Conservation (phyloP, 2,113 vertebrate species). For the Epinephelus moara region DNA sequence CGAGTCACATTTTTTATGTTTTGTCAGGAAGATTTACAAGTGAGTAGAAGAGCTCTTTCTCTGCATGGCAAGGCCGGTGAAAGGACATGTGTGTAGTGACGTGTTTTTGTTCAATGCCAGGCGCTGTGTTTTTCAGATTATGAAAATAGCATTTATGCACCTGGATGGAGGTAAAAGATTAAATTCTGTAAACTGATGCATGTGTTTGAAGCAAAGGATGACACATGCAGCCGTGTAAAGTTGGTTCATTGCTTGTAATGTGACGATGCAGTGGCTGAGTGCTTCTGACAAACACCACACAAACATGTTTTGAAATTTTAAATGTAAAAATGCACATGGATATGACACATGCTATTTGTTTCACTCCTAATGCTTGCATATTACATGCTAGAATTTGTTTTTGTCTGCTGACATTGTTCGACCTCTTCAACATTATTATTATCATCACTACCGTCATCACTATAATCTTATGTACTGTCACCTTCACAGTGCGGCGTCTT, state of each 20-base stretch:
- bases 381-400: not conserved
- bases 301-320: not conserved
- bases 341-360: not conserved
- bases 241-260: not conserved
- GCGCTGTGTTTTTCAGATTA: not conserved
- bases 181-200: not conserved
- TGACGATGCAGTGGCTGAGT: too few relatives aligned
- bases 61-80: not conserved
- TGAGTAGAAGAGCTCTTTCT: conserved; percentile 1
- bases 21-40: conserved; percentile 4
- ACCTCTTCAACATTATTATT: not conserved
- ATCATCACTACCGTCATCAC: conserved; percentile 14
- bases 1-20: conserved; percentile 17
- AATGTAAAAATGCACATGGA: not conserved
- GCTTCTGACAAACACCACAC: not conserved
- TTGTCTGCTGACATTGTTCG: not conserved
- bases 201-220: not conserved
- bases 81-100: not conserved
- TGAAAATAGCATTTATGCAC: not conserved
- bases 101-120: not conserved
- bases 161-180: not conserved
- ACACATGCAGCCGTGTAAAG: not conserved
- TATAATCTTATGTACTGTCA: conserved; percentile 9
- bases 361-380: not conserved
- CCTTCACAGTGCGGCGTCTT: conserved; percentile 46